Conservation (phyloP, 2,113 vertebrate species). For the Paedocypris sp. region DNA sequence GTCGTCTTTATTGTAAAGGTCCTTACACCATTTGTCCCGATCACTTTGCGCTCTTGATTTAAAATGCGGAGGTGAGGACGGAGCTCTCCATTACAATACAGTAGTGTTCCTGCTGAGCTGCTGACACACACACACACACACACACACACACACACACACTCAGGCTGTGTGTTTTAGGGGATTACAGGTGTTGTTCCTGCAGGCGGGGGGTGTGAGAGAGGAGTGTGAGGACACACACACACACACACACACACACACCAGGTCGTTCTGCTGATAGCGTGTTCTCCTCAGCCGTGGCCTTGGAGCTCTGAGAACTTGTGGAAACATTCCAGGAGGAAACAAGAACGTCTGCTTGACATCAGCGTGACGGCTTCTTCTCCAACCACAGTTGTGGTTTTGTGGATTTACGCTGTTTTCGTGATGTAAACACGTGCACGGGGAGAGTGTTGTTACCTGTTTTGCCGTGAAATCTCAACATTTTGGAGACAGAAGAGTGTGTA, state of each 20-base stretch:
- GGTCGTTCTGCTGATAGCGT: constrained; percentile 12
- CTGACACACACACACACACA: constrained; percentile 31
- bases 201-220: constrained; percentile 3
- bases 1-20: not conserved
- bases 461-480: too few species aligned
- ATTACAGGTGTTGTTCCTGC: constrained; percentile 29
- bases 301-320: constrained; percentile 3
- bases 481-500: too few species aligned
- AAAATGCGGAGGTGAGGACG: constrained; percentile 23
- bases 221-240: too few species aligned
- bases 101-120: constrained; percentile 34
- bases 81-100: constrained; percentile 43
- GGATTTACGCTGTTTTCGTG: too few species aligned
- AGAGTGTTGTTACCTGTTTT: too few species aligned
- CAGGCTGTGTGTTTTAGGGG: constrained; percentile 17
- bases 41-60: constrained; percentile 11
- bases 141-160: constrained; percentile 27
- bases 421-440: too few species aligned
- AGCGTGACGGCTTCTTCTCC: too few species aligned
- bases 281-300: not conserved
- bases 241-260: too few species aligned
- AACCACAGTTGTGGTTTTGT: too few species aligned
- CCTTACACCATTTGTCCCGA: constrained; percentile 21
- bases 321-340: too few species aligned
- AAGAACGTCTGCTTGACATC: too few species aligned